Evolutionary conservation across 2,113 vertebrate species (phyloP).

Genomic region (Turdus rufiventris): DNA sequence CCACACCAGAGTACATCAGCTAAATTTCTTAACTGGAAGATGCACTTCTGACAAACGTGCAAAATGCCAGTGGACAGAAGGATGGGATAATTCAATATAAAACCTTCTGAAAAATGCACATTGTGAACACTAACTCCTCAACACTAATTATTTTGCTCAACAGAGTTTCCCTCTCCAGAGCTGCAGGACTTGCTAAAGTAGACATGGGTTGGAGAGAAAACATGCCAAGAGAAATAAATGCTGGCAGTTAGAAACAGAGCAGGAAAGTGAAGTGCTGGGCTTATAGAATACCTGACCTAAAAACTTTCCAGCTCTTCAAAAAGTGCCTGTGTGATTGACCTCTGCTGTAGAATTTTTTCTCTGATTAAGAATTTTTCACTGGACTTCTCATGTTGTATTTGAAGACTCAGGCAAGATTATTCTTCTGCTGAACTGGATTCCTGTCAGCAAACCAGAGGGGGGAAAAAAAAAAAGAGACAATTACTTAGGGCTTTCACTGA

Average conservation of each 20-base stretch:
- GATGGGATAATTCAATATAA: background rate
- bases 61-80: background rate
- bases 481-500: background rate
- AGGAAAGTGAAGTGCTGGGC: background rate
- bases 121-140: background rate
- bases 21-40: background rate
- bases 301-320: background rate
- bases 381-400: background rate
- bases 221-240: background rate
- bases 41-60: background rate
- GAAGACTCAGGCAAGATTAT: background rate
- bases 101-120: background rate
- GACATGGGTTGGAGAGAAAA: background rate
- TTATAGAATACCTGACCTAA: background rate
- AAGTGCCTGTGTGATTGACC: background rate
- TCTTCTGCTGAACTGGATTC: background rate
- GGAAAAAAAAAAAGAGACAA: accelerated
- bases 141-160: background rate
- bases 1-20: background rate
- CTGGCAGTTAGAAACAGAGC: background rate
- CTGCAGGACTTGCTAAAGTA: background rate
- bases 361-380: background rate
- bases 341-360: background rate
- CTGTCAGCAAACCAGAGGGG: background rate
- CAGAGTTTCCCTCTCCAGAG: background rate